Conservation (phyloP, 2,113 vertebrate genomes). For the Oophaga pumilio region DNA sequence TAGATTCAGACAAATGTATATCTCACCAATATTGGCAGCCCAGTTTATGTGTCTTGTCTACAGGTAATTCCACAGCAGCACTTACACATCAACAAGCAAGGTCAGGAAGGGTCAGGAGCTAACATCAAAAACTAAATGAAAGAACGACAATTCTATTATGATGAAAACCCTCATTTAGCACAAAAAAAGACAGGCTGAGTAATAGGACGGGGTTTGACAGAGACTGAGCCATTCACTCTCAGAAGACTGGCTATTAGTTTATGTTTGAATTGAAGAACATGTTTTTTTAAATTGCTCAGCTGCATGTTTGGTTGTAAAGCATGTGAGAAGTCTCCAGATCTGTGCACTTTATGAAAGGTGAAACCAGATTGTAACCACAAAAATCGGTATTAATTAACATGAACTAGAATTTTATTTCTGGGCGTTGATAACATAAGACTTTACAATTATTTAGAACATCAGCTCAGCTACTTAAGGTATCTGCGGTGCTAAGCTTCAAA, state of each 20-base stretch:
- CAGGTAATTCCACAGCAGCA: constrained; percentile 37
- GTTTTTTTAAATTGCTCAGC: constrained; percentile 46
- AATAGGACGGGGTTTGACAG: constrained; percentile 32
- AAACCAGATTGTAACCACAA: constrained; percentile 46
- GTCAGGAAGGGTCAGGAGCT: constrained; percentile 37
- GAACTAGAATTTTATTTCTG: constrained; percentile 10
- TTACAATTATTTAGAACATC: constrained; percentile 24
- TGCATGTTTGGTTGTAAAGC: constrained; percentile 48
- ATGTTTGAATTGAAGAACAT: constrained; percentile 51
- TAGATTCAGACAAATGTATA: constrained; percentile 53
- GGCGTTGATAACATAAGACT: background rate
- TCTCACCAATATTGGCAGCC: constrained; percentile 46
- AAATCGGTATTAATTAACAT: constrained; percentile 26
- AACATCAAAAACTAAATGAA: constrained; percentile 53
- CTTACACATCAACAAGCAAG: constrained; percentile 25
- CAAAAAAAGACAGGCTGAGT: background rate
- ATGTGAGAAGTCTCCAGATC: constrained; percentile 34
- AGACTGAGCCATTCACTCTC: constrained; percentile 45
- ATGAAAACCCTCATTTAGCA: background rate
- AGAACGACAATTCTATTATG: constrained; percentile 33
- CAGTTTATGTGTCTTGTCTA: constrained; percentile 34
- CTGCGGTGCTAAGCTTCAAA: background rate
- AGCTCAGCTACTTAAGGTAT: background rate
- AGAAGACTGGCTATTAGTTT: constrained; percentile 57
- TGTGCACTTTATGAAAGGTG: constrained; percentile 40